A percentile compares a stretch with the other conserved stretches of the same genome.
Conservation (phyloP, 2,797 vertebrate species). For the Oophaga sylvatica region DNA sequence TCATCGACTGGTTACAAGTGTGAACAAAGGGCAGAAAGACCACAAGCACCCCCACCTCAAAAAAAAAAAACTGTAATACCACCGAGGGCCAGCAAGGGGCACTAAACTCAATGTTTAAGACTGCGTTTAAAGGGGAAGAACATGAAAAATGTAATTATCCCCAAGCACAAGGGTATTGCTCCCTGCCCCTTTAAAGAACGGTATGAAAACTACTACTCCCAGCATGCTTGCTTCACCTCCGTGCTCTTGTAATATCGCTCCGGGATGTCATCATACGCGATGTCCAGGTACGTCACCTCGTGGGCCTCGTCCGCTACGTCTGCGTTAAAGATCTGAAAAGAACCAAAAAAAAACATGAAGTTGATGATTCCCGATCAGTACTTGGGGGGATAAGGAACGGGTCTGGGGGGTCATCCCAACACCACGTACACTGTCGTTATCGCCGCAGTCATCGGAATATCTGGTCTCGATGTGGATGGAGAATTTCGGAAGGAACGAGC, state of each 20-base stretch:
- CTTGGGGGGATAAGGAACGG: too few species aligned
- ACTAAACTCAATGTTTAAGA: not conserved
- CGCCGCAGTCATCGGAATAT: constrained; percentile 76
- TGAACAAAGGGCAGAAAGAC: too few species aligned
- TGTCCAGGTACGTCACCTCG: constrained; percentile 74
- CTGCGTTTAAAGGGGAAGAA: not conserved
- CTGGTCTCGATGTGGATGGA: constrained; percentile 80
- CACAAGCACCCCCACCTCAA: not conserved
- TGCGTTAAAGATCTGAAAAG: constrained; percentile 68
- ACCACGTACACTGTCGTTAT: constrained; percentile 73
- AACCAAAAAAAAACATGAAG: not conserved
- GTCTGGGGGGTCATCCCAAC: not conserved
- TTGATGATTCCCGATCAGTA: too few species aligned
- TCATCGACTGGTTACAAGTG: too few species aligned
- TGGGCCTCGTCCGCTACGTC: constrained; percentile 70
- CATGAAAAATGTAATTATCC: not conserved
- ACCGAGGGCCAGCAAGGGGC: not conserved
- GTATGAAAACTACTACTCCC: not conserved
- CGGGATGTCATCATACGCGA: constrained; percentile 75
- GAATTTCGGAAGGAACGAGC: constrained; percentile 79
- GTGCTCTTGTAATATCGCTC: constrained; percentile 75
- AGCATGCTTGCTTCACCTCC: constrained; percentile 68
- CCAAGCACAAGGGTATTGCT: not conserved
- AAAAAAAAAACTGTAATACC: not conserved
- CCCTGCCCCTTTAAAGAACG: not conserved